These are phyloP conservation scores for Drosophila lutescens DNA, from an alignment of 2,888 invertebrate genomes.

Conservation along the genomic window DNA sequence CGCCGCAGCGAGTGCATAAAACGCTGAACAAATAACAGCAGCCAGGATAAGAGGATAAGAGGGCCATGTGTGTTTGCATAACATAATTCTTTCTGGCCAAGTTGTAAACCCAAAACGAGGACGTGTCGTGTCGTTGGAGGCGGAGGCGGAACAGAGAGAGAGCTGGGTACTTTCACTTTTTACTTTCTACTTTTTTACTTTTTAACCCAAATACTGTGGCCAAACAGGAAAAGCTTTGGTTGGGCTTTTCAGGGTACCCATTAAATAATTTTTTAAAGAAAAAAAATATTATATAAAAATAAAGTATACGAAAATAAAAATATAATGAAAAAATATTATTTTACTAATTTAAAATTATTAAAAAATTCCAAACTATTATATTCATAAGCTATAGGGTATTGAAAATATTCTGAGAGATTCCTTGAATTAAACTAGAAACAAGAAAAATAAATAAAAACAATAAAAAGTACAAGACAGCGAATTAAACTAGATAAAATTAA, in stretches of 20 bases:
- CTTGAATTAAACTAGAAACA: too few species aligned
- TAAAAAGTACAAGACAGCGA: too few species aligned
- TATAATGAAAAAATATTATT: too few species aligned
- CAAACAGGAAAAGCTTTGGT: neutral
- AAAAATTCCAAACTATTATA: too few species aligned
- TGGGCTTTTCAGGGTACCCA: neutral
- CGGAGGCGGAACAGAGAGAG: neutral
- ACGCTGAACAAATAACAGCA: slow-evolving; percentile 51
- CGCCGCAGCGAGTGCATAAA: slow-evolving; percentile 50
- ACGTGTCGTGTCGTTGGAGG: slow-evolving; percentile 17
- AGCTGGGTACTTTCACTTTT: neutral
- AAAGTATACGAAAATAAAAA: too few species aligned
- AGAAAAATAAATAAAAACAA: too few species aligned
- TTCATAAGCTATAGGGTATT: too few species aligned
- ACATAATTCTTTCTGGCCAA: slow-evolving; percentile 54
- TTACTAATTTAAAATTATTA: too few species aligned
- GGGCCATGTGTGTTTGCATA: slow-evolving; percentile 50
- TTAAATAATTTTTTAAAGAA: neutral
- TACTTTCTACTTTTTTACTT: too few species aligned
- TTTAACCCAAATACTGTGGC: neutral
- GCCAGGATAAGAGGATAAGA: slow-evolving; percentile 35
- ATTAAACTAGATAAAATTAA: too few species aligned
- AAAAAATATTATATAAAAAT: too few species aligned
- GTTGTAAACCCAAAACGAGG: slow-evolving; percentile 54
- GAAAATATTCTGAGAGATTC: too few species aligned